Evolutionary conservation across 2,888 invertebrate genomes (phyloP).

Genomic region (Azorinus chamasolen): DNA sequence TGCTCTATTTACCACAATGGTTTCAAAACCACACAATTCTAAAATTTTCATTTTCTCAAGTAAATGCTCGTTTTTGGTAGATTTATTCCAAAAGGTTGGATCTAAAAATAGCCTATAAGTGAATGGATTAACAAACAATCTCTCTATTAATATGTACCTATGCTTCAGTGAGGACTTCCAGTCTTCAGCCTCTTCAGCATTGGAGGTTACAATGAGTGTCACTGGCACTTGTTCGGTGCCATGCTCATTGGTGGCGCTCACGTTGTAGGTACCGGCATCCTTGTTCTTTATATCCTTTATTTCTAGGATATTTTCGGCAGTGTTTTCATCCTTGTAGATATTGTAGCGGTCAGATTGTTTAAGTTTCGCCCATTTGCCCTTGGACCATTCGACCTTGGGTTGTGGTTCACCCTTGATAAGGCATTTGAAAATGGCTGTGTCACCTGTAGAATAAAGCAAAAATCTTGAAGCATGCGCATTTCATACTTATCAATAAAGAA

Average conservation of each 20-base stretch:
- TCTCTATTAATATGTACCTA: slow-evolving; percentile 73
- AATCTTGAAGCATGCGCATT: no score
- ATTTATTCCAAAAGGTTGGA: no score
- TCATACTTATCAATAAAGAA: no score
- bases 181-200: slow-evolving; percentile 84
- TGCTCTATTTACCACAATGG: no score
- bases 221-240: slow-evolving; percentile 83
- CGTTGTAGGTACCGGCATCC: slow-evolving; percentile 86
- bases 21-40: no score
- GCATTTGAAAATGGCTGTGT: slow-evolving; percentile 84
- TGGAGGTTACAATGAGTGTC: slow-evolving; percentile 85
- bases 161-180: slow-evolving; percentile 85
- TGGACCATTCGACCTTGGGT: slow-evolving; percentile 85
- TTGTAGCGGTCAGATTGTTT: slow-evolving; percentile 79
- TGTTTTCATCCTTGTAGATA: slow-evolving; percentile 80
- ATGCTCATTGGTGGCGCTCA: slow-evolving; percentile 84
- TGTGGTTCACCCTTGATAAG: slow-evolving; percentile 83
- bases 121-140: no score
- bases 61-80: no score
- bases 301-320: slow-evolving; percentile 82
- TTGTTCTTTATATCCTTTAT: slow-evolving; percentile 82
- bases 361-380: slow-evolving; percentile 85
- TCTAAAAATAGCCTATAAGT: no score
- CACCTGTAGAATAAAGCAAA: slow-evolving; percentile 65
- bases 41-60: no score